Base-by-base conservation (phyloP, 2,888 invertebrate genomes). In the Diplazon laetatorius region DNA sequence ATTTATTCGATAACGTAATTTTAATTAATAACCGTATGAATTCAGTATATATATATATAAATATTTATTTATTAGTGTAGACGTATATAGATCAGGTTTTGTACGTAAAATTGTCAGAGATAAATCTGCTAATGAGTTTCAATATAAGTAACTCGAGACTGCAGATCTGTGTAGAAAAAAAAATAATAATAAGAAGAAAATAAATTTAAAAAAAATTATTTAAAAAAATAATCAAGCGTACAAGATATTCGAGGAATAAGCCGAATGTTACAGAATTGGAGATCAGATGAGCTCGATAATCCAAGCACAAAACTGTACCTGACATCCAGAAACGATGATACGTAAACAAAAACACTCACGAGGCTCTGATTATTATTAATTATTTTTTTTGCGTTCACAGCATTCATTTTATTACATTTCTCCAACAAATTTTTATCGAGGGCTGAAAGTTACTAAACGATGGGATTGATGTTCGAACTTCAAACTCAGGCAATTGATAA, bases 261-360 rank as follows among this genome's bases (percentile, higher is more conserved):
- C 46, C 22, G n/a, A 22, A 22, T 46, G 70, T 63, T 60, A 57
- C 37, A 22, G 66, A 71, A 66, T 60, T 60, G 25, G 37, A 68
- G 46, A 72, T 72, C 46, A 68, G 46, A 62, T 71, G 39, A 46
- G 46, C 52, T 66, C 66, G 52, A 46, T 52, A 66, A 66, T 14
- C 37, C 44, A 44, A 59, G 76, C 77, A 72, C 77, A 77, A 72
- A 68, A 71, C 62, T 76, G 76, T 76, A 71, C 66, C 66, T 72
- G 66, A 76, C 44, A 69, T 75, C 52, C 55, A 69, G 44, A 75
- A 44, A 62, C 37, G 10, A 62, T 62, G 44, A 57, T 60, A 62
- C 59, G 57, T 74, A 57, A 30, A 68, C n/a, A 35, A 12, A 50
- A 16, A 22, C 18, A 10, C n/a, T n/a, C n/a, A n/a, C n/a, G n/a